A percentile compares a stretch with the other conserved stretches of the same genome.
These are phyloP conservation scores for Prosapia bicincta DNA, from an alignment of 2,888 invertebrate genomes.

Conservation along the genomic window DNA sequence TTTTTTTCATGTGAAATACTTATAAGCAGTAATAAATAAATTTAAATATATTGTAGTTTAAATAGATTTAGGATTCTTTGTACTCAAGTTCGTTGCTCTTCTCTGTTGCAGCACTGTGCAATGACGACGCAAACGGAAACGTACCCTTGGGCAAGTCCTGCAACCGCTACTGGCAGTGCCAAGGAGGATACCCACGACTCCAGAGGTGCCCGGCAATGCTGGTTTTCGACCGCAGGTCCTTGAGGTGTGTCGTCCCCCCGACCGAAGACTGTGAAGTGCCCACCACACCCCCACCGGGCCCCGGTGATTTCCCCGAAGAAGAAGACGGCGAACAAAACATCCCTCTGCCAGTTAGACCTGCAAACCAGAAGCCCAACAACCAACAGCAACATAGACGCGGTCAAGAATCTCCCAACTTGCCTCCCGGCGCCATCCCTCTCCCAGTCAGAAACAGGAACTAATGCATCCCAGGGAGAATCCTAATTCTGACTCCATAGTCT, in stretches of 20 bases:
- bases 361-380: constrained; percentile 20
- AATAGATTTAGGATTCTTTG: too few relatives aligned
- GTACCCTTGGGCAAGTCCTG: constrained; percentile 89
- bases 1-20: too few relatives aligned
- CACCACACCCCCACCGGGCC: constrained; percentile 65
- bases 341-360: constrained; percentile 32
- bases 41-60: too few relatives aligned
- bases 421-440: constrained; percentile 47
- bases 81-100: too few relatives aligned
- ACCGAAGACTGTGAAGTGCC: constrained; percentile 87
- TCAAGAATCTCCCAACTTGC: constrained; percentile 37
- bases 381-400: constrained; percentile 31
- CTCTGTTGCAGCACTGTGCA: constrained; percentile 72
- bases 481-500: constrained; percentile 11
- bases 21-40: too few relatives aligned
- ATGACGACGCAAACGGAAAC: constrained; percentile 87
- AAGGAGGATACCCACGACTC: constrained; percentile 87
- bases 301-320: constrained; percentile 49
- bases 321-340: constrained; percentile 37
- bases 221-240: constrained; percentile 78
- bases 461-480: background rate
- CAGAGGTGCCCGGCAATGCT: constrained; percentile 89
- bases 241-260: constrained; percentile 84
- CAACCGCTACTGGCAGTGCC: constrained; percentile 93
- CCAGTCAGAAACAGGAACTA: constrained; percentile 32